These are phyloP conservation scores for Bradypodion ventrale DNA, from an alignment of 2,797 vertebrate species.

Conservation along the genomic window DNA sequence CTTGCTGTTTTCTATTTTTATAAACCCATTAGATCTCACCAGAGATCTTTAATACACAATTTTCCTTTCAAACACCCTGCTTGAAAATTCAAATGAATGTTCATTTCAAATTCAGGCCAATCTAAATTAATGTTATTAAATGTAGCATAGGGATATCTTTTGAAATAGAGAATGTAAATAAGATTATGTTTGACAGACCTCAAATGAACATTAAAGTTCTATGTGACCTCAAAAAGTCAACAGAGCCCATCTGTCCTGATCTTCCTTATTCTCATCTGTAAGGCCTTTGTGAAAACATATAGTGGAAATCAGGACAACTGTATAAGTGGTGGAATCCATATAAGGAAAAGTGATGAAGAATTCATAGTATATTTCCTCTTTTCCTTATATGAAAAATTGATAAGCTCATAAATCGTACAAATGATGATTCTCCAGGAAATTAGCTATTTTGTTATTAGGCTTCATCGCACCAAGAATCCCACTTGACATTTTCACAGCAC, in stretches of 20 bases:
- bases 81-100: slow-evolving; percentile 54
- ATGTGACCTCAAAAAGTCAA: too few relatives aligned
- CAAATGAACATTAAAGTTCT: too few relatives aligned
- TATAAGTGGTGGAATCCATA: too few relatives aligned
- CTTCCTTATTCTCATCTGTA: too few relatives aligned
- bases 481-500: background rate
- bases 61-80: slow-evolving; percentile 56
- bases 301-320: too few relatives aligned
- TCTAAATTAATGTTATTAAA: slow-evolving; percentile 36
- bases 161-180: slow-evolving; percentile 14
- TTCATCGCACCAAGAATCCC: background rate
- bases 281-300: too few relatives aligned
- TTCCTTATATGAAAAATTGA: too few relatives aligned
- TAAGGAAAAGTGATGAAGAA: too few relatives aligned
- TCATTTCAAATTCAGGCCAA: slow-evolving; percentile 45
- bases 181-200: slow-evolving; percentile 6
- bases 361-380: too few relatives aligned
- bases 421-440: background rate
- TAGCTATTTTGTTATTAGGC: background rate
- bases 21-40: slow-evolving; percentile 50
- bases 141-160: slow-evolving; percentile 32
- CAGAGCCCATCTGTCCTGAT: too few relatives aligned
- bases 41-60: slow-evolving; percentile 49
- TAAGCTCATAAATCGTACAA: slow-evolving; percentile 1
- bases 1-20: slow-evolving; percentile 54